phyloP scores from a whole-genome alignment of 2,888 invertebrate genomes.

The Pristionchus mayeri region DNA sequence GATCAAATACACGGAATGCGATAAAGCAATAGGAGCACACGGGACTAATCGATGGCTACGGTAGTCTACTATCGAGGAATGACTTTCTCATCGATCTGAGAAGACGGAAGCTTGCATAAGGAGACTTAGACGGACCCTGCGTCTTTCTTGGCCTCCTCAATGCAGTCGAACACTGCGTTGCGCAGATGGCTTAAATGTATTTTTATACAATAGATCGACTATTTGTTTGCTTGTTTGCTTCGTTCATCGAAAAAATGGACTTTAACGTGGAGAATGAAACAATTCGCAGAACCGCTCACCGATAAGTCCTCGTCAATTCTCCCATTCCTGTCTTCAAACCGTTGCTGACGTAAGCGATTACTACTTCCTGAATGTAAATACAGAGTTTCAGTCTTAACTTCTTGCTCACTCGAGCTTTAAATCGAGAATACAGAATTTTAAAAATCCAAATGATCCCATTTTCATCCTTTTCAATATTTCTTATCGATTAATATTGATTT shows the following conservation, averaged over 20 bases:
- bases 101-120: too few species aligned
- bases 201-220: too few species aligned
- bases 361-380: slow-evolving; percentile 57
- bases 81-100: background rate
- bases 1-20: background rate
- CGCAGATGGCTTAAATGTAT: slow-evolving; percentile 36
- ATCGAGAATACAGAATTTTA: background rate
- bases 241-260: background rate
- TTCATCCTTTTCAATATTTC: too few species aligned
- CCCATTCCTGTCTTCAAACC: slow-evolving; percentile 75
- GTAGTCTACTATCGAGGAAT: background rate
- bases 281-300: slow-evolving; percentile 41
- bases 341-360: slow-evolving; percentile 73
- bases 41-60: background rate
- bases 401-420: background rate
- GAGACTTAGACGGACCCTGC: background rate
- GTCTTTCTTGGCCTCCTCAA: slow-evolving; percentile 58
- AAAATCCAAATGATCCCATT: background rate
- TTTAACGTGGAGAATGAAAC: too few species aligned
- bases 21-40: background rate
- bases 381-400: background rate
- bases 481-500: too few species aligned
- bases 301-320: slow-evolving; percentile 73
- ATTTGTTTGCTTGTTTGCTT: background rate
- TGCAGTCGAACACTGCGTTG: slow-evolving; percentile 70